Percentiles rank a stretch among this genome's conserved stretches.
These are phyloP conservation scores for Ashinkailepas kermadecensis DNA, from an alignment of 2,888 invertebrate species.

Conservation along the genomic window DNA sequence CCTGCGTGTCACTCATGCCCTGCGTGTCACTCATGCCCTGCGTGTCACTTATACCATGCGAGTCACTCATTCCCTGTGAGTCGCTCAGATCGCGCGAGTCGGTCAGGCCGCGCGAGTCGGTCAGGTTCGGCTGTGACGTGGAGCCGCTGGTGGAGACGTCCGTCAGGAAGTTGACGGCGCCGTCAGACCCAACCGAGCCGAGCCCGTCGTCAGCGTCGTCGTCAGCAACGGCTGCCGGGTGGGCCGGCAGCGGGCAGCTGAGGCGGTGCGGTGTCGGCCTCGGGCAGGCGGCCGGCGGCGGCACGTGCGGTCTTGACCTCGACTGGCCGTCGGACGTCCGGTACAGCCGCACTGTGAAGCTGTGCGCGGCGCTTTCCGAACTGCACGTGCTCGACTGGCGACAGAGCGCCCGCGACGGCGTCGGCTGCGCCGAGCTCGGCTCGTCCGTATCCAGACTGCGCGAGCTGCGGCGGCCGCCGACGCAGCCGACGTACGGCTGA, in stretches of 20 bases:
- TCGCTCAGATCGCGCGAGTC: neutral
- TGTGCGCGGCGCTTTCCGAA: conserved; percentile 39
- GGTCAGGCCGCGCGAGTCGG: neutral
- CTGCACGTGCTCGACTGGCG: conserved; percentile 35
- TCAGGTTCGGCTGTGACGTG: conserved; percentile 16
- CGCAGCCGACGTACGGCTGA: neutral
- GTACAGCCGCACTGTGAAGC: conserved; percentile 38
- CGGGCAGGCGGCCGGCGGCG: neutral
- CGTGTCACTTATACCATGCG: too few relatives aligned
- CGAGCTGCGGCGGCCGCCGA: neutral
- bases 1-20: neutral
- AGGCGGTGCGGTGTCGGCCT: neutral
- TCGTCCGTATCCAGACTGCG: conserved; percentile 19
- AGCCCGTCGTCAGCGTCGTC: neutral
- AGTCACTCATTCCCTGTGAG: neutral
- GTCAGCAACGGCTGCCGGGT: neutral
- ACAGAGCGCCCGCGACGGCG: conserved; percentile 9
- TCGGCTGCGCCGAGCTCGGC: conserved; percentile 6
- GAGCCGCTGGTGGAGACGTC: conserved; percentile 13
- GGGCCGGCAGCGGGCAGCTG: neutral
- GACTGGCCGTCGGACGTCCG: neutral
- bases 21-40: neutral
- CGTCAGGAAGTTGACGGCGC: conserved; percentile 13
- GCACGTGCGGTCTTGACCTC: neutral
- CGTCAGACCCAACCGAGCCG: neutral